Conservation (phyloP, 2,113 vertebrate species). For the Piaya cayana region DNA sequence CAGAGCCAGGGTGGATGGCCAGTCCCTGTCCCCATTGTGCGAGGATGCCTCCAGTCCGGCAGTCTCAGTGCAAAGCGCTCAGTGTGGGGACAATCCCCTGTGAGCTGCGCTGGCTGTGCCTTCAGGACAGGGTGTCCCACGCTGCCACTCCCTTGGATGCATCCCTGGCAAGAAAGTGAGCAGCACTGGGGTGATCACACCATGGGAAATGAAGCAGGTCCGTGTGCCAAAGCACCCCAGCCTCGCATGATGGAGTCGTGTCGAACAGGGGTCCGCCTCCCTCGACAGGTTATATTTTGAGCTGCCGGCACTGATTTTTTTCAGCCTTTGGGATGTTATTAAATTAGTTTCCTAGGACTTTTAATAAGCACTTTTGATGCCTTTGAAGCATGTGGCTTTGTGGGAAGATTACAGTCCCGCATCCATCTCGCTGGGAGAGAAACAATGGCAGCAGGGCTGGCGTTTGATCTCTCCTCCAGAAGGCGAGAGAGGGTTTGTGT, state of each 20-base stretch:
- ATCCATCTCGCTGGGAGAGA: conserved; percentile 75
- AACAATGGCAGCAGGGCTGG: conserved; percentile 63
- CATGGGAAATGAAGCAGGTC: not conserved
- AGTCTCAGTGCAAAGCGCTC: not conserved
- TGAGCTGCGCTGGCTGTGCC: rapidly evolving
- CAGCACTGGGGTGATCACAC: rapidly evolving
- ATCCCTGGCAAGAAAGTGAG: not conserved
- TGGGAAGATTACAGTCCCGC: conserved; percentile 73
- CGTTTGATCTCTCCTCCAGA: conserved; percentile 73
- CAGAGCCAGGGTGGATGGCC: rapidly evolving
- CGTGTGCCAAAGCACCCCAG: not conserved
- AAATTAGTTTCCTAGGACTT: conserved; percentile 74
- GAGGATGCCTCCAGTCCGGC: not conserved
- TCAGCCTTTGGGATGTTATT: conserved; percentile 68
- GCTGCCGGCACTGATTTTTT: conserved; percentile 23
- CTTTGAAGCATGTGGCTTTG: conserved; percentile 72
- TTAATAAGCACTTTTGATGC: conserved; percentile 76
- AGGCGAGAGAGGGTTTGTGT: conserved; percentile 50
- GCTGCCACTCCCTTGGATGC: rapidly evolving
- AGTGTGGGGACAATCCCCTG: not conserved
- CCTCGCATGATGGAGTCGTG: not conserved
- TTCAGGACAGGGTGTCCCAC: rapidly evolving
- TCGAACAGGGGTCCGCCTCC: not conserved
- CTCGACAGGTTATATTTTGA: conserved; percentile 31
- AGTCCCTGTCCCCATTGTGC: not conserved